A percentile compares a stretch with the other conserved stretches of the same genome.
Conservation (phyloP, 2,797 vertebrate genomes). For the Pipistrellus nathusii region DNA sequence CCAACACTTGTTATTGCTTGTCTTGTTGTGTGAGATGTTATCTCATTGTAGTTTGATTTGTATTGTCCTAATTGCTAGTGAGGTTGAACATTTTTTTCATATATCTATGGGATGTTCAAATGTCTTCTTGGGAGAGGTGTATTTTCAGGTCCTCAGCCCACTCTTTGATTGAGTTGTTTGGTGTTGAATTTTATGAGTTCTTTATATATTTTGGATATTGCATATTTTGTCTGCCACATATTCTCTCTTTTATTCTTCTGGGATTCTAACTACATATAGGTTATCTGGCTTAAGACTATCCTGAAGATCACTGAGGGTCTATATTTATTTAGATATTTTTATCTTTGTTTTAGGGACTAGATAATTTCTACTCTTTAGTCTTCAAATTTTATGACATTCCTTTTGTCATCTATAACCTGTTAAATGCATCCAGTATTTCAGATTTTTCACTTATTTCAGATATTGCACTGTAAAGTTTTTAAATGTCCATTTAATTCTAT, state of each 20-base stretch:
- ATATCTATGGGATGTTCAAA: too few species aligned
- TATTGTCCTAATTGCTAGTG: too few species aligned
- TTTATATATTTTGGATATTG: not conserved
- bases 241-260: not conserved
- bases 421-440: not conserved
- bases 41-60: too few species aligned
- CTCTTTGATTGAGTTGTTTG: too few species aligned
- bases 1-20: too few species aligned
- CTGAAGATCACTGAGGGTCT: not conserved
- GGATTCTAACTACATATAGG: not conserved
- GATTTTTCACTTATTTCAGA: conserved; percentile 11
- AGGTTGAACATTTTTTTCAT: too few species aligned
- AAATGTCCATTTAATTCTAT: not conserved
- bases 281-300: not conserved
- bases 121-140: too few species aligned
- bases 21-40: too few species aligned
- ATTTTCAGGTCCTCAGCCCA: too few species aligned
- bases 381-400: conserved; percentile 2
- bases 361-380: conserved; percentile 24
- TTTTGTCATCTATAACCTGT: not conserved
- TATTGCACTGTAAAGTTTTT: not conserved
- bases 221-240: not conserved
- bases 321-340: not conserved
- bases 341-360: not conserved
- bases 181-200: too few species aligned